A percentile compares a stretch with the other conserved stretches of the same genome.
phyloP scores from a whole-genome alignment of 2,797 vertebrate genomes.

The Bradypus variegatus region DNA sequence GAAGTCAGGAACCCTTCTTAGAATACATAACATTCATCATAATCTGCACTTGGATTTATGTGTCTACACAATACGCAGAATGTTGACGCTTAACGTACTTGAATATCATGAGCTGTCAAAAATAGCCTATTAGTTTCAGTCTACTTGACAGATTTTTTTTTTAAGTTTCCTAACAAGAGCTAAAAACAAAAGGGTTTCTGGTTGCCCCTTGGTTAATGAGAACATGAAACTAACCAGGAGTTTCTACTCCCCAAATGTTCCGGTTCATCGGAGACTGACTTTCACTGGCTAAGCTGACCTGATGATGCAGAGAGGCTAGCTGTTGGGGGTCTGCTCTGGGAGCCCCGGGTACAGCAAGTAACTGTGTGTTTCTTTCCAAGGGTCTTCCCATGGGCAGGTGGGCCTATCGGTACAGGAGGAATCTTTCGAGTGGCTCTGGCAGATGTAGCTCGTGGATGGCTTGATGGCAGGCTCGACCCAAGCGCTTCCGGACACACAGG shows the following conservation, averaged over 20 bases:
- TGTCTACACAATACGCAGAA: not conserved
- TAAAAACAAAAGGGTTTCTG: conserved; percentile 15
- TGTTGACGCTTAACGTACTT: not conserved
- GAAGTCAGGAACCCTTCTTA: not conserved
- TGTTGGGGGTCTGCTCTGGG: not conserved
- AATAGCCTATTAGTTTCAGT: not conserved
- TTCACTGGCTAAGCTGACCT: not conserved
- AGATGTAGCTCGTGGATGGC: conserved; percentile 77
- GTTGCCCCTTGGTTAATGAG: conserved; percentile 1
- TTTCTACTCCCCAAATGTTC: not conserved
- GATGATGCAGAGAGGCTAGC: not conserved
- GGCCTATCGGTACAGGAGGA: conserved; percentile 81
- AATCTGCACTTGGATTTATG: not conserved
- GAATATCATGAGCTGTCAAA: not conserved
- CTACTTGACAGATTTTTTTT: not conserved
- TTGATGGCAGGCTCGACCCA: conserved; percentile 81
- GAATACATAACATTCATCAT: not conserved
- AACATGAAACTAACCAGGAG: not conserved
- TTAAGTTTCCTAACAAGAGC: not conserved
- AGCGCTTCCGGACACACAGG: conserved; percentile 78
- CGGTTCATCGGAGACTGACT: not conserved
- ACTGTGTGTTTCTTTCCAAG: conserved; percentile 37
- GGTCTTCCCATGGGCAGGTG: not conserved
- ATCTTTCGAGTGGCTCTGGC: conserved; percentile 81
- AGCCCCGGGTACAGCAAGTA: conserved; percentile 33